These are phyloP conservation scores for Dolichoris vasculosae DNA, from an alignment of 1,140 invertebrate genomes.

Conservation along the genomic window DNA sequence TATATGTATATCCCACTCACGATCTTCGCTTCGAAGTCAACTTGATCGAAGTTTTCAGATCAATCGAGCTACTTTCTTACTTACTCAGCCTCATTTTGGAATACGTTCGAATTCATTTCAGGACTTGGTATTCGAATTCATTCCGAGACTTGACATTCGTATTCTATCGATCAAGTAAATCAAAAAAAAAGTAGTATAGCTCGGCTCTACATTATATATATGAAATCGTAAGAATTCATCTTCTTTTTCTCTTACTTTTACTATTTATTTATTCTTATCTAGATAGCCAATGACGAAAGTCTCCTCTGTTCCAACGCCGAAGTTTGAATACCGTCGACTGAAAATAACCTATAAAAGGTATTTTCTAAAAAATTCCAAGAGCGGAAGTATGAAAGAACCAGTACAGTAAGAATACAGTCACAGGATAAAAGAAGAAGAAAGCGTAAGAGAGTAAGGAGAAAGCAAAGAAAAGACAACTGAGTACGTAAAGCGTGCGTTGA, in stretches of 20 bases:
- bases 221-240: neutral
- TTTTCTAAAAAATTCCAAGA: conserved; percentile 4
- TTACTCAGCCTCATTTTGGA: conserved; percentile 10
- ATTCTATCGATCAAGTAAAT: neutral
- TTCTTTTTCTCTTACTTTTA: neutral
- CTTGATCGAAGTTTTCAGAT: conserved; percentile 31
- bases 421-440: neutral
- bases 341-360: neutral
- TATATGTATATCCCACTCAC: neutral
- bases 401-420: neutral
- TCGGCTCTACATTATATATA: neutral
- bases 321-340: conserved; percentile 4
- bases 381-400: neutral
- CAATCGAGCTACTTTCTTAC: conserved; percentile 24
- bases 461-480: neutral
- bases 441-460: neutral
- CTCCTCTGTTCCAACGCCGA: neutral
- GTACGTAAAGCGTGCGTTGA: neutral
- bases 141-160: neutral
- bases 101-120: conserved; percentile 21
- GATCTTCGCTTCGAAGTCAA: neutral
- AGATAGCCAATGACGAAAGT: neutral
- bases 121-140: neutral
- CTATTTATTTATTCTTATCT: neutral
- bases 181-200: conserved; percentile 6